Conservation (phyloP, 2,888 invertebrate species). For the Tetragnatha montana region DNA sequence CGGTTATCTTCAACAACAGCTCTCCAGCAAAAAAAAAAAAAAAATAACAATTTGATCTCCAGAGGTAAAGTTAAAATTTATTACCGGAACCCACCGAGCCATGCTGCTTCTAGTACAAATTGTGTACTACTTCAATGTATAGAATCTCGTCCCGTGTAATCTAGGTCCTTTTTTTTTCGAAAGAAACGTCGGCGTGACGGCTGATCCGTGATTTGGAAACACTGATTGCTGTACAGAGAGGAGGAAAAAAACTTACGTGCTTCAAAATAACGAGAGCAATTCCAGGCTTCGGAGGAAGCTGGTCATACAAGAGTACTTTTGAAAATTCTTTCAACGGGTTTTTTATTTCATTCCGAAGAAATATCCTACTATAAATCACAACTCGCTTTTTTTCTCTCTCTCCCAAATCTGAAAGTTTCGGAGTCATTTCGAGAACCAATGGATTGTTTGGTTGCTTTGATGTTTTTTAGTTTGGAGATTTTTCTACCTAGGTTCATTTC, state of each 20-base stretch:
- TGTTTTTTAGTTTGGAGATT: not conserved
- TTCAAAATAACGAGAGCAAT: not conserved
- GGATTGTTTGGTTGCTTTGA: not conserved
- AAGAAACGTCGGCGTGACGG: not conserved
- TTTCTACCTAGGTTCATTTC: not conserved
- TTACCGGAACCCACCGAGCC: too few relatives aligned
- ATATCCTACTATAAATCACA: not conserved
- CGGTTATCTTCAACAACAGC: too few relatives aligned
- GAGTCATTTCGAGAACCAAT: not conserved
- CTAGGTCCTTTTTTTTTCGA: not conserved
- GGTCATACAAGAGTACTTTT: conserved; percentile 1
- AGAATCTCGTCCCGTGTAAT: not conserved
- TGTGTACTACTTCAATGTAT: not conserved
- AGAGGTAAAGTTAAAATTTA: too few relatives aligned
- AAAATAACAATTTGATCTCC: too few relatives aligned
- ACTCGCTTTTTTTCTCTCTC: not conserved
- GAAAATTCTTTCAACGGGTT: not conserved
- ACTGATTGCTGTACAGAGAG: not conserved
- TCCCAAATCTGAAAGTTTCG: not conserved
- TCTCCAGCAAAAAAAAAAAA: too few relatives aligned
- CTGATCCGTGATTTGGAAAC: not conserved
- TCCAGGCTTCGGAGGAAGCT: not conserved
- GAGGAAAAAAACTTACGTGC: not conserved
- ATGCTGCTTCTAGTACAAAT: too few relatives aligned
- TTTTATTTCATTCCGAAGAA: not conserved